Evolutionary conservation across 2,113 vertebrate species (phyloP).

Genomic region (Accipiter virgatus): DNA sequence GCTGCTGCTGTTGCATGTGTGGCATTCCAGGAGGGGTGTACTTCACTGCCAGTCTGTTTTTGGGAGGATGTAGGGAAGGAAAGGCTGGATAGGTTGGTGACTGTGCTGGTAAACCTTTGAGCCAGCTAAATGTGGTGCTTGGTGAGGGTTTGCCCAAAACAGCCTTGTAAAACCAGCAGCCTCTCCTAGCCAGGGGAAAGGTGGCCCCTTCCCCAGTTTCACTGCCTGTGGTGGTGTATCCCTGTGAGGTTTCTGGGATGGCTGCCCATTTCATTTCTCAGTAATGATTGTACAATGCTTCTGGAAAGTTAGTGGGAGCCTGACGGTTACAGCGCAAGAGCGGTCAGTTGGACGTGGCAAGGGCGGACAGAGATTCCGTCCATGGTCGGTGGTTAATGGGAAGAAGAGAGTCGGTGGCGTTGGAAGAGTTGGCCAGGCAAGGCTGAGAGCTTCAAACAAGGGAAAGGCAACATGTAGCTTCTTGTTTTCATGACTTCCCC

Average conservation of each 20-base stretch:
- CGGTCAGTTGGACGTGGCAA: not conserved
- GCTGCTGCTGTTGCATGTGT: not conserved
- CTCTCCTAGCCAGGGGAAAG: not conserved
- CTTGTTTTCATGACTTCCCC: not conserved
- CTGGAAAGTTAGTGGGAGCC: not conserved
- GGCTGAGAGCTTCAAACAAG: not conserved
- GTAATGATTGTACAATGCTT: not conserved
- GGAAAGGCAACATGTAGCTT: not conserved
- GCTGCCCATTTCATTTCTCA: not conserved
- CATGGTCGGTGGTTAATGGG: fast-evolving
- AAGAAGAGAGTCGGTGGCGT: not conserved
- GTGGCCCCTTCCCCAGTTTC: not conserved
- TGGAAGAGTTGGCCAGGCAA: not conserved
- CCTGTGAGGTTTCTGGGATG: not conserved
- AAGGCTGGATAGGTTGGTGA: not conserved
- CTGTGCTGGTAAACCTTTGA: not conserved
- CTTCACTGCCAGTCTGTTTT: not conserved
- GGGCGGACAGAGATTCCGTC: not conserved
- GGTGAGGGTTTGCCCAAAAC: not conserved
- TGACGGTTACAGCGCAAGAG: not conserved
- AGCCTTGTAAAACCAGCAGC: not conserved
- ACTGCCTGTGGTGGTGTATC: not conserved
- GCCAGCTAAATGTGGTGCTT: not conserved
- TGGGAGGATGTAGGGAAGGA: not conserved
- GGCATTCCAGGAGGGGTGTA: not conserved